Evolutionary conservation across 2,888 invertebrate genomes (phyloP).

Genomic region (Dynastes maya): DNA sequence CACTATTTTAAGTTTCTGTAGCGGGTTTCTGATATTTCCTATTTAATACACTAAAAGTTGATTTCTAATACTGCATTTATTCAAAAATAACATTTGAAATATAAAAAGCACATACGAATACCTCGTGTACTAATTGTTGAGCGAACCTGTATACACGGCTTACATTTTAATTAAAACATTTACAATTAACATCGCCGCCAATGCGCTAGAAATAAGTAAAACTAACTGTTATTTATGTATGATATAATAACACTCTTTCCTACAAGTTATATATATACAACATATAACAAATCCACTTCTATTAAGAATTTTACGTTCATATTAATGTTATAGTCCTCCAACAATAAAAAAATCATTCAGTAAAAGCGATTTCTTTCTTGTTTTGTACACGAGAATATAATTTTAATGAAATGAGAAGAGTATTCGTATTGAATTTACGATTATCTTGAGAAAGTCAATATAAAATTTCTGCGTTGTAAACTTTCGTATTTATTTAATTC

Average conservation of each 20-base stretch:
- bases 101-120: neutral
- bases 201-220: no score
- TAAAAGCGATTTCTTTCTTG: no score
- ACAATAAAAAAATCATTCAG: no score
- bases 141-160: neutral
- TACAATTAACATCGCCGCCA: slow-evolving; percentile 3
- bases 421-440: neutral
- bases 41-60: no score
- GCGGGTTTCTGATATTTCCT: no score
- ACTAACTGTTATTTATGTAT: no score
- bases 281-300: neutral
- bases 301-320: no score
- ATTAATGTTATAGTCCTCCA: no score
- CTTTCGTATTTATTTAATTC: no score
- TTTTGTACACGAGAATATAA: neutral
- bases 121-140: neutral
- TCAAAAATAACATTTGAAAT: neutral
- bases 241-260: neutral
- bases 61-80: no score
- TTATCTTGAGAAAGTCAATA: neutral
- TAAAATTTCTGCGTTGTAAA: slow-evolving; percentile 21
- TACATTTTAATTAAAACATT: neutral
- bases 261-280: neutral
- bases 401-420: neutral
- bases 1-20: no score